phyloP scores from a whole-genome alignment of 2,797 vertebrate genomes.

The Chelon labrosus region DNA sequence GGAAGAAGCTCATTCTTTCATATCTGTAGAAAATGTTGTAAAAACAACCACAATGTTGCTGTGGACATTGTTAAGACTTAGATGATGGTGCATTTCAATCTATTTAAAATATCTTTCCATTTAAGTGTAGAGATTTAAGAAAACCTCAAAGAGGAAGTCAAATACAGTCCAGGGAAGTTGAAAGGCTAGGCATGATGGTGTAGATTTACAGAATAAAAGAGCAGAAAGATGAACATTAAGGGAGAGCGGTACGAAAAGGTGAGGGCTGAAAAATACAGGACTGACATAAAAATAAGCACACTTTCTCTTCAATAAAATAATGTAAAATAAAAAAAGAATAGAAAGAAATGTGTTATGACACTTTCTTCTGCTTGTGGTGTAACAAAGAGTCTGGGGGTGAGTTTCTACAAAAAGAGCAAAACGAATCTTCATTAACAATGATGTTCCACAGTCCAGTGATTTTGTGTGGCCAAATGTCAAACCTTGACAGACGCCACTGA shows the following conservation, averaged over 20 bases:
- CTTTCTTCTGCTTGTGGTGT: conserved; percentile 3
- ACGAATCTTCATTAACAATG: conserved; percentile 33
- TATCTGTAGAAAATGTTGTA: background rate
- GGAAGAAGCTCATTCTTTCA: no score
- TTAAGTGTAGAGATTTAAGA: background rate
- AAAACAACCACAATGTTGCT: background rate
- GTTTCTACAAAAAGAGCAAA: conserved; percentile 16
- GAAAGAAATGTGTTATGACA: background rate
- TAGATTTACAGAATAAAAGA: conserved; percentile 49
- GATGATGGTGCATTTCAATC: background rate
- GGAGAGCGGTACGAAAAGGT: conserved; percentile 17
- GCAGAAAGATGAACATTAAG: conserved; percentile 46
- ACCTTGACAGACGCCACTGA: conserved; percentile 45
- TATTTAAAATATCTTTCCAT: conserved; percentile 11
- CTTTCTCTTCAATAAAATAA: conserved; percentile 44
- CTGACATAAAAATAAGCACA: background rate
- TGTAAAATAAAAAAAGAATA: background rate
- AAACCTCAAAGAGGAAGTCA: conserved; percentile 12
- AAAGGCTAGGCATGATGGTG: conserved; percentile 48
- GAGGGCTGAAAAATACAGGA: conserved; percentile 4
- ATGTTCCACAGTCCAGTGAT: conserved; percentile 36
- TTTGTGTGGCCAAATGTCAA: conserved; percentile 42
- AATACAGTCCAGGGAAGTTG: conserved; percentile 29
- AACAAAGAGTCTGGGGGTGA: background rate
- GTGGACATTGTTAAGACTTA: background rate